Base-by-base conservation (phyloP, 2,888 invertebrate species). In the Drosophila neonasuta region DNA sequence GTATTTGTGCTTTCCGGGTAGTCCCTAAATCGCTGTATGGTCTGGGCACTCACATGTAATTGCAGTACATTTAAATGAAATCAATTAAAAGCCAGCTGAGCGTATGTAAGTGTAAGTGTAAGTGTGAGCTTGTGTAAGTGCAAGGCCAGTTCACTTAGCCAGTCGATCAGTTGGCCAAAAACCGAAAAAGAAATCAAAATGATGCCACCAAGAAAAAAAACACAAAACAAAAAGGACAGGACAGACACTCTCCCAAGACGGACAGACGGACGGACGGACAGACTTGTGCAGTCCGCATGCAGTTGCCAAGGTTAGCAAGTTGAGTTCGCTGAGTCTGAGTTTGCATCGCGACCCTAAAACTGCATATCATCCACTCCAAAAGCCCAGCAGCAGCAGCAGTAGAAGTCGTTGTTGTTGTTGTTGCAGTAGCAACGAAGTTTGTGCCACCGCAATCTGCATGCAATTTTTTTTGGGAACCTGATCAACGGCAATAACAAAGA, bases 261-360 rank as follows among this genome's bases (percentile, higher is more conserved):
- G 51, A 10, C 3, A 8, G 10, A 9, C 30, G 9, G 9, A n/a
- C n/a, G n/a, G 39, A 45, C 57, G 60, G 51, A 32, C 9, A 32
- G 45, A 46, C 59, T 45, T 59, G 29, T 50, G 55, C 49, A 49
- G 56, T 44, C 52, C 36, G 57, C 32, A 41, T 32, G 57, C 32
- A 51, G 65, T 62, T 56, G 65, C 63, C 86, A 86, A 86, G 86
- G 86, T 86, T 83, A 80, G 32, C 81, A 17, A 78, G 78, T 83
- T 56, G 42, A 70, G 50, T 62, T 20, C 20, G 20, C 34, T 24
- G 45, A 44, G 56, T 68, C 61, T 52, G n/a, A 36, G 36, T 36
- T 36, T 36, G 36, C 56, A 24, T 56, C 65, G 64, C 70, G 86
- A 76, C 81, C 84, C 78, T 73, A 83, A 81, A 80, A 83, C 15